Conservation (phyloP, 2,113 vertebrate species). For the Xyliphius kryptos region DNA sequence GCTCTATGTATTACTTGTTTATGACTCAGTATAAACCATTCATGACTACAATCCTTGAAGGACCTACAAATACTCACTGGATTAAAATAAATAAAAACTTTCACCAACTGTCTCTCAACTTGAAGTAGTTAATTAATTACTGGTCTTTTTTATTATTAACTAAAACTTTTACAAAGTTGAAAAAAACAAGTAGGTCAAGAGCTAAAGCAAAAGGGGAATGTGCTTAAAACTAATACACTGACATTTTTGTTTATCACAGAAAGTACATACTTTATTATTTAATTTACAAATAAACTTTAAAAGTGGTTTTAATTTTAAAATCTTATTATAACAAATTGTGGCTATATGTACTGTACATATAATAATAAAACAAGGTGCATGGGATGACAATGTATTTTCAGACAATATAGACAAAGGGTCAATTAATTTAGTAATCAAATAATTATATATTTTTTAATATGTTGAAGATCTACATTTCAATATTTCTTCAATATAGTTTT, state of each 20-base stretch:
- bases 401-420: no score
- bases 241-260: no score
- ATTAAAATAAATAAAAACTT: conserved; percentile 54
- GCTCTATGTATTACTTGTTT: conserved; percentile 53
- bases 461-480: neutral
- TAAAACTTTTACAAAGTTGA: conserved; percentile 54
- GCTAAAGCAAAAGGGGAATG: neutral
- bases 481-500: neutral
- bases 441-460: neutral
- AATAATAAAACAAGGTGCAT: no score
- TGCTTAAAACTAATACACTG: neutral
- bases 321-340: no score
- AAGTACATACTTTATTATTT: no score
- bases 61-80: conserved; percentile 47
- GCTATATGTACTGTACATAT: no score
- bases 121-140: conserved; percentile 54
- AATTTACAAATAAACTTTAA: no score
- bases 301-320: no score
- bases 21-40: conserved; percentile 50
- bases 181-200: conserved; percentile 18
- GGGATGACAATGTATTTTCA: no score
- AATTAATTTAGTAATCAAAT: no score
- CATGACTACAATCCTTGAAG: conserved; percentile 54
- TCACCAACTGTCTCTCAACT: conserved; percentile 52
- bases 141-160: conserved; percentile 53